A percentile compares a stretch with the other conserved stretches of the same genome.
Evolutionary conservation across 2,888 invertebrate genomes (phyloP).

Genomic region (Gryllus longicercus): DNA sequence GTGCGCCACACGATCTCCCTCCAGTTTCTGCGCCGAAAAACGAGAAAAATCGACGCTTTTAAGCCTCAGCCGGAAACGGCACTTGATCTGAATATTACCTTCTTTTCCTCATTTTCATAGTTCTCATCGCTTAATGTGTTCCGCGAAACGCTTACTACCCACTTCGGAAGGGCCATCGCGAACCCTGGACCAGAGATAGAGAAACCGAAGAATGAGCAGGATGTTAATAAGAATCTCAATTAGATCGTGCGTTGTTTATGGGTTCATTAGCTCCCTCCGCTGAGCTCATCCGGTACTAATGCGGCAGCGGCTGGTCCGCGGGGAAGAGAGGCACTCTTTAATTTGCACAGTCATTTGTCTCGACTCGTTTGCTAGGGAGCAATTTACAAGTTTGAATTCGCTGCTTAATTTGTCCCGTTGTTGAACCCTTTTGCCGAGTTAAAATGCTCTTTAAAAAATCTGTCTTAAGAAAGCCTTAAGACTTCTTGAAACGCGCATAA

Average conservation of each 20-base stretch:
- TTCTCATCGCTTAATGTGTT: not conserved
- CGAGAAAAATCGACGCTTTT: no score
- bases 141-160: not conserved
- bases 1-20: no score
- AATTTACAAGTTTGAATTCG: slow-evolving; percentile 17
- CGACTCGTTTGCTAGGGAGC: not conserved
- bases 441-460: slow-evolving; percentile 17
- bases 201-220: not conserved
- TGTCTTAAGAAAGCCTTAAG: slow-evolving; percentile 1
- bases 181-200: not conserved
- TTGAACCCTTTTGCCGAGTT: not conserved
- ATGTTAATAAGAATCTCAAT: slow-evolving; percentile 17
- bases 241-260: slow-evolving; percentile 17
- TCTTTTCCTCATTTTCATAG: not conserved
- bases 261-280: not conserved
- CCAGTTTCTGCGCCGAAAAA: no score
- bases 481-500: slow-evolving; percentile 17
- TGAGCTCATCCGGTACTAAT: slow-evolving; percentile 17
- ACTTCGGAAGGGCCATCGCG: not conserved
- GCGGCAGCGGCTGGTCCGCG: not conserved
- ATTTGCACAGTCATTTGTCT: slow-evolving; percentile 17
- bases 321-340: not conserved
- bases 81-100: not conserved
- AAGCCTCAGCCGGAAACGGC: no score
- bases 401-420: not conserved